Base-by-base conservation (phyloP, 37 sponge, comb jelly and placozoan genomes). In the Axinella damicornis region DNA sequence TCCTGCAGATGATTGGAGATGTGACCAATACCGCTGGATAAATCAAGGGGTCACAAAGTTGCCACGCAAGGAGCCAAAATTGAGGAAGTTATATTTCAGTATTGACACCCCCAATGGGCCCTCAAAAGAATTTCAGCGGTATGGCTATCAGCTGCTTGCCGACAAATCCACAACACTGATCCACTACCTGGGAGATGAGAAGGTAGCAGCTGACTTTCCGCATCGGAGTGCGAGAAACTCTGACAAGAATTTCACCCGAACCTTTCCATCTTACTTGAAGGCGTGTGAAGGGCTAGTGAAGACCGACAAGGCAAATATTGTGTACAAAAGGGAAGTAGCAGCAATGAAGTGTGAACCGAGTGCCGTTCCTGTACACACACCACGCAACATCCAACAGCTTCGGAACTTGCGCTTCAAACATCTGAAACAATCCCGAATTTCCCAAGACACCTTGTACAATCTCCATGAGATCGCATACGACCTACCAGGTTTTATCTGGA, bases 401-500 rank as follows among this genome's bases (percentile, higher is more conserved):
- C 36, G 55, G 73, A 88, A 79, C 56, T 33, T 81, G 21, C 28
- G 82, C 40, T 72, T 72, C 18, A 40, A 72, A 18, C 34, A 40
- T 13, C 21, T 40, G 5, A 22, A 53, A 33, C 62, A 70, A 33
- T 5, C 77, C 60, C 32, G 80, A 27, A 31, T 87, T 39, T 87
- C 87, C 20, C 73, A 78, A 57, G 87, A 87, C 61, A 80, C 64
- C n/a, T 65, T 87, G 6, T 79, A 69, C 74, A 87, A 87, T 40
- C 80, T 87, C 4, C 87, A 87, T 72, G 87, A 87, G 57, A 53
- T 87, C 30, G 80, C 87, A 37, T 56, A 53, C 53, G 88, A 81
- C 55, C 30, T 74, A 19, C 82, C 88, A 81, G 88, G 83, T 2
- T 88, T 74, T 65, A 59, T 88, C 12, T 53, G 54, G 57, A 69